Conservation (phyloP, 1,140 invertebrate genomes). For the Polypedilum pembai region DNA sequence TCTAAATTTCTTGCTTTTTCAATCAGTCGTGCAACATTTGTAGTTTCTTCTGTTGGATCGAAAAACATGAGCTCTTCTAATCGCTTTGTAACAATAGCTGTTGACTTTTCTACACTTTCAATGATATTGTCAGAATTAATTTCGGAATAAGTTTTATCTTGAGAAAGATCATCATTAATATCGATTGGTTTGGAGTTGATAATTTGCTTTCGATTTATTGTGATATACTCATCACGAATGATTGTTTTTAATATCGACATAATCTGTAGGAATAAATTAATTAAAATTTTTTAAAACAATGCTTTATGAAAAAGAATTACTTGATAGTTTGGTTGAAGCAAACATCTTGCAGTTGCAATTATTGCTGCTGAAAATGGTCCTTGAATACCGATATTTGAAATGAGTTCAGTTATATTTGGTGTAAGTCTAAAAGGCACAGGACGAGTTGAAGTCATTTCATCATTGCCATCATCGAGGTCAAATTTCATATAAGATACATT, state of each 20-base stretch:
- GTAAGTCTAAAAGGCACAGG: conserved; percentile 93
- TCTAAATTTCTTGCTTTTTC: conserved; percentile 87
- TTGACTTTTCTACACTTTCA: conserved; percentile 81
- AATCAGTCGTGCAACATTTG: conserved; percentile 81
- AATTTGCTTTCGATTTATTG: conserved; percentile 78
- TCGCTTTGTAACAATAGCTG: conserved; percentile 72
- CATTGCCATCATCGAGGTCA: conserved; percentile 85
- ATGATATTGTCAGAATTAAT: conserved; percentile 81
- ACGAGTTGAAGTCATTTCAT: conserved; percentile 82
- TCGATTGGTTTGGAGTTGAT: conserved; percentile 51
- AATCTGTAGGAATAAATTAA: conserved; percentile 46
- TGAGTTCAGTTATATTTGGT: conserved; percentile 88
- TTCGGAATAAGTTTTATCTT: conserved; percentile 48
- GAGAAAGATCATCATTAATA: conserved; percentile 32
- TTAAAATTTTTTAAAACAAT: conserved; percentile 30
- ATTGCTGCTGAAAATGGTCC: conserved; percentile 91
- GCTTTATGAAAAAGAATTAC: conserved; percentile 37
- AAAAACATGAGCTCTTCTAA: conserved; percentile 82
- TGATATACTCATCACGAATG: conserved; percentile 86
- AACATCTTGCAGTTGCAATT: conserved; percentile 83
- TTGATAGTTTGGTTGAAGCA: conserved; percentile 93
- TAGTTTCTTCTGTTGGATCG: conserved; percentile 77
- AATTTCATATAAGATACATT: conserved; percentile 96
- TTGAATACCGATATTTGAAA: conserved; percentile 76
- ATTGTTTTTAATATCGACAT: conserved; percentile 84